phyloP scores from a whole-genome alignment of 1,140 invertebrate genomes.

The Bombus picipes region DNA sequence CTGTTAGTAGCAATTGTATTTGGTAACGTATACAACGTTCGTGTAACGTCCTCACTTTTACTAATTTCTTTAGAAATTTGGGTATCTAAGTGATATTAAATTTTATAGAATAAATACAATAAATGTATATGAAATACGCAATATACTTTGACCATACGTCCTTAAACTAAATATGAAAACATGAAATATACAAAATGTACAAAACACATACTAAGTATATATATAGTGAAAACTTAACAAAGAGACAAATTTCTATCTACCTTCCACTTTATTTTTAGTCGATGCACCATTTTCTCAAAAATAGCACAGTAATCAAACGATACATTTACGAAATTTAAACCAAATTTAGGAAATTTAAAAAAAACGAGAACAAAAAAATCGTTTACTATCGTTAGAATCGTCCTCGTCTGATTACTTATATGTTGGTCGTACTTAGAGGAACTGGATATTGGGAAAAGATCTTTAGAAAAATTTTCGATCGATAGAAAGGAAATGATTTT shows the following conservation, averaged over 20 bases:
- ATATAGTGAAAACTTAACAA: too few species aligned
- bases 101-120: not conserved
- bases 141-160: not conserved
- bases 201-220: not conserved
- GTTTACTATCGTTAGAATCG: not conserved
- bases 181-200: not conserved
- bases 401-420: too few species aligned
- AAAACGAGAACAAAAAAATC: not conserved
- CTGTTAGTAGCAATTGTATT: not conserved
- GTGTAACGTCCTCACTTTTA: not conserved
- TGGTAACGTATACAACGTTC: not conserved
- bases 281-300: too few species aligned
- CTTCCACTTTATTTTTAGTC: too few species aligned
- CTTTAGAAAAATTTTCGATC: not conserved
- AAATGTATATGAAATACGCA: not conserved
- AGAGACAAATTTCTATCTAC: too few species aligned
- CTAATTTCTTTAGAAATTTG: not conserved
- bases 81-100: not conserved
- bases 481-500: slow-evolving; percentile 44
- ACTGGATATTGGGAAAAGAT: too few species aligned
- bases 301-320: too few species aligned
- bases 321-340: too few species aligned
- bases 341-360: not conserved
- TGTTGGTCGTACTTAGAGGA: not conserved
- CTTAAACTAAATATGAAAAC: not conserved